These are phyloP conservation scores for Hedya salicella DNA, from an alignment of 2,888 invertebrate genomes.

Conservation along the genomic window DNA sequence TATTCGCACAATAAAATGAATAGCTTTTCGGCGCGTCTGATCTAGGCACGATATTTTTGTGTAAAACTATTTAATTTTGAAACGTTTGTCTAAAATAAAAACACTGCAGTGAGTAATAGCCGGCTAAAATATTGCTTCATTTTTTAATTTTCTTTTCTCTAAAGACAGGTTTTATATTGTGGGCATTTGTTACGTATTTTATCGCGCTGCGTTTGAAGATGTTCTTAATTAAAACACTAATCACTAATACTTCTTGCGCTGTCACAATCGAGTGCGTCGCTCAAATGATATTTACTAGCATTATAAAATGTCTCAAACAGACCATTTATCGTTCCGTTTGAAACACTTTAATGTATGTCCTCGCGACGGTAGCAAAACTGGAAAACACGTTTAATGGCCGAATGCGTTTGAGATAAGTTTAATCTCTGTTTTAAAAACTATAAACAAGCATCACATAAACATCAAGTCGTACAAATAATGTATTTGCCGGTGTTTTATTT, in stretches of 20 bases:
- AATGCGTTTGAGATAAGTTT: conserved; percentile 18
- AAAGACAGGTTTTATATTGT: conserved; percentile 23
- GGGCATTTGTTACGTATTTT: conserved; percentile 35
- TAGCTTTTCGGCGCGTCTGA: conserved; percentile 44
- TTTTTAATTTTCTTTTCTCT: conserved; percentile 28
- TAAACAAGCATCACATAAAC: conserved; percentile 31
- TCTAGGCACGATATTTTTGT: conserved; percentile 35
- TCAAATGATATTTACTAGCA: conserved; percentile 22
- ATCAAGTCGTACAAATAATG: conserved; percentile 20
- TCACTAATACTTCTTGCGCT: conserved; percentile 34
- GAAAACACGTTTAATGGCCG: conserved; percentile 13
- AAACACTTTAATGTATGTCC: conserved; percentile 20
- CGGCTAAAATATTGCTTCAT: conserved; percentile 35
- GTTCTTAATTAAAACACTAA: conserved; percentile 38
- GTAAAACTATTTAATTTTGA: conserved; percentile 36
- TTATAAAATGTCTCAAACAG: conserved; percentile 16
- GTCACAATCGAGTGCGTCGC: conserved; percentile 25
- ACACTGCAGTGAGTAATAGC: conserved; percentile 37
- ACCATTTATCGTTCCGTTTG: conserved; percentile 8
- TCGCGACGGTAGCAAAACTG: conserved; percentile 28
- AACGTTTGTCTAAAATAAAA: conserved; percentile 33
- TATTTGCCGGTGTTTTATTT: conserved; percentile 26
- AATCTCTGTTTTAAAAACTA: conserved; percentile 15
- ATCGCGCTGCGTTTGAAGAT: conserved; percentile 38
- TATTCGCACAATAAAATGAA: conserved; percentile 41